Conservation (phyloP, 2,888 invertebrate species). For the Tenthredo livida region DNA sequence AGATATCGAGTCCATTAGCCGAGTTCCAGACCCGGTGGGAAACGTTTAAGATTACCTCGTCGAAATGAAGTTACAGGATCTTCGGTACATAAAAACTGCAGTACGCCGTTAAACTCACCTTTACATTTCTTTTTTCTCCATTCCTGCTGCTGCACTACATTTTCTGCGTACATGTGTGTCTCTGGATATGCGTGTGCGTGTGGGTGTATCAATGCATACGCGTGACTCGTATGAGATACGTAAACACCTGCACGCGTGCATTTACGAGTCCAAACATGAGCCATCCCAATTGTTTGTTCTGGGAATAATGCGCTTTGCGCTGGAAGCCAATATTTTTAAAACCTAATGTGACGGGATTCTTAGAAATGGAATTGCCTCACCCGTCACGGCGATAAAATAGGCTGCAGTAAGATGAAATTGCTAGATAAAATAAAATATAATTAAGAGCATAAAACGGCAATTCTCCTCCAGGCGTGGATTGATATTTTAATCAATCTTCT, state of each 20-base stretch:
- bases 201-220: background rate
- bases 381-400: background rate
- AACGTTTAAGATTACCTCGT: slow-evolving; percentile 55
- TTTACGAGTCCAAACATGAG: slow-evolving; percentile 12
- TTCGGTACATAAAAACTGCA: background rate
- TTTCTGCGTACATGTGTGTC: background rate
- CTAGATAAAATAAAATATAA: slow-evolving; percentile 38
- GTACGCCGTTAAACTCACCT: background rate
- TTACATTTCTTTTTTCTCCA: background rate
- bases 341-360: background rate
- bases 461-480: slow-evolving; percentile 16
- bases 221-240: background rate
- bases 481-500: slow-evolving; percentile 45
- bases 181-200: background rate
- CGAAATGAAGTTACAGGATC: background rate
- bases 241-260: background rate
- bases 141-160: background rate
- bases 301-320: slow-evolving; percentile 5
- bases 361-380: background rate
- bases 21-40: slow-evolving; percentile 55
- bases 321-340: background rate
- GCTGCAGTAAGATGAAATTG: slow-evolving; percentile 14
- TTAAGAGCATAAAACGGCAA: slow-evolving; percentile 30
- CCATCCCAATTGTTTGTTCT: slow-evolving; percentile 14
- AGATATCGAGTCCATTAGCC: slow-evolving; percentile 66